Percentiles rank a stretch among this genome's conserved stretches.
Evolutionary conservation across 2,888 invertebrate genomes (phyloP).

Genomic region (Petrophora chlorosata): DNA sequence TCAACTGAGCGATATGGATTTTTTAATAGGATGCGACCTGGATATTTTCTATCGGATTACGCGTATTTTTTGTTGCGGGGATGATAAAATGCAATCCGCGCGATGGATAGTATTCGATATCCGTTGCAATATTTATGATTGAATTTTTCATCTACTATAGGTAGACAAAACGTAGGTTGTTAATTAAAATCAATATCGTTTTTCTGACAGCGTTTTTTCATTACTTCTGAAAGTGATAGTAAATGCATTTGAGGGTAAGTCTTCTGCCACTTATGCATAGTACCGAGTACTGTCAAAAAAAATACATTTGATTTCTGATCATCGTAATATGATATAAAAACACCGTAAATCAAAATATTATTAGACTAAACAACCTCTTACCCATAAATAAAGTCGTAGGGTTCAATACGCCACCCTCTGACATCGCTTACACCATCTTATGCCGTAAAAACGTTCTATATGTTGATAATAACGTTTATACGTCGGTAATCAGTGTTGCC

Average conservation of each 20-base stretch:
- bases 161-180: neutral
- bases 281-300: too few relatives aligned
- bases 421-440: neutral
- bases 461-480: too few relatives aligned
- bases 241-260: too few relatives aligned
- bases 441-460: neutral
- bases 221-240: too few relatives aligned
- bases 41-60: slow-evolving; percentile 22
- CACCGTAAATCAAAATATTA: slow-evolving; percentile 17
- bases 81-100: slow-evolving; percentile 10
- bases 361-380: slow-evolving; percentile 6
- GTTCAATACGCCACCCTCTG: slow-evolving; percentile 9
- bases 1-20: slow-evolving; percentile 22
- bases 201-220: too few relatives aligned
- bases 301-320: neutral
- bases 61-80: neutral
- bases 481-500: too few relatives aligned
- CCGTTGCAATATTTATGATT: neutral
- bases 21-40: slow-evolving; percentile 27
- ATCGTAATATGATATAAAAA: slow-evolving; percentile 4
- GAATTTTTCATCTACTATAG: neutral
- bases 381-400: slow-evolving; percentile 12
- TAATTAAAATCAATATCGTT: too few relatives aligned
- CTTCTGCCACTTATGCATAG: too few relatives aligned
- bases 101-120: neutral